phyloP scores from a whole-genome alignment of 2,888 invertebrate genomes.

The Xanthostigma xanthostigma region DNA sequence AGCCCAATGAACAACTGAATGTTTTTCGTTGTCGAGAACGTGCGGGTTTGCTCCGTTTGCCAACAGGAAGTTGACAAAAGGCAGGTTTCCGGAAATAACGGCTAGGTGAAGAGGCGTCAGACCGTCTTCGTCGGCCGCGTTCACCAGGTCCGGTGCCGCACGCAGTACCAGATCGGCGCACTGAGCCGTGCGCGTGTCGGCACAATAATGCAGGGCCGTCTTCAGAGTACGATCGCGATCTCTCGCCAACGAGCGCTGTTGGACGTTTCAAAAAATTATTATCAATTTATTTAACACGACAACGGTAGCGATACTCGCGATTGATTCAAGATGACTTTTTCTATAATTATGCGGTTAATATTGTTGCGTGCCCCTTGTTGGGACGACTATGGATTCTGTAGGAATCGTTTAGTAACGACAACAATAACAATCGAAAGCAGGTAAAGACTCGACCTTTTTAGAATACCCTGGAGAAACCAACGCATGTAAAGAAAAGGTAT shows the following conservation, averaged over 20 bases:
- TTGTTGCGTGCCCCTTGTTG: too few relatives aligned
- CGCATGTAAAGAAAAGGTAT: too few relatives aligned
- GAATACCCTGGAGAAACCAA: too few relatives aligned
- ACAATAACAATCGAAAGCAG: too few relatives aligned
- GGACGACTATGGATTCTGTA: too few relatives aligned
- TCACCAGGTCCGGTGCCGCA: slow-evolving; percentile 73
- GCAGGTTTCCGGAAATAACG: slow-evolving; percentile 83
- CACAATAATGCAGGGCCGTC: slow-evolving; percentile 89
- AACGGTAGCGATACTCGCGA: too few relatives aligned
- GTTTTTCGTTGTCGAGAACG: slow-evolving; percentile 83
- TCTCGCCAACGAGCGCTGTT: slow-evolving; percentile 42
- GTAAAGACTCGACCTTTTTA: too few relatives aligned
- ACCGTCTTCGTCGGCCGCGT: slow-evolving; percentile 81
- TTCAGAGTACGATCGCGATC: slow-evolving; percentile 70
- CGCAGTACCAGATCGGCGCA: slow-evolving; percentile 59
- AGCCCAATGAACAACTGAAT: slow-evolving; percentile 96
- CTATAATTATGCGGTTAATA: neutral
- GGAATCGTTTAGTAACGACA: too few relatives aligned
- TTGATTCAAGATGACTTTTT: too few relatives aligned
- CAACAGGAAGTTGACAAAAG: slow-evolving; percentile 70
- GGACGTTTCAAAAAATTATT: too few relatives aligned
- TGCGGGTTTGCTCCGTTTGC: slow-evolving; percentile 81
- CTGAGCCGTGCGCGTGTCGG: slow-evolving; percentile 42
- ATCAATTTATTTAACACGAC: neutral
- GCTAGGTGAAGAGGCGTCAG: slow-evolving; percentile 91